These are phyloP conservation scores for Centropus bengalensis DNA, from an alignment of 2,113 vertebrate species.

Conservation along the genomic window DNA sequence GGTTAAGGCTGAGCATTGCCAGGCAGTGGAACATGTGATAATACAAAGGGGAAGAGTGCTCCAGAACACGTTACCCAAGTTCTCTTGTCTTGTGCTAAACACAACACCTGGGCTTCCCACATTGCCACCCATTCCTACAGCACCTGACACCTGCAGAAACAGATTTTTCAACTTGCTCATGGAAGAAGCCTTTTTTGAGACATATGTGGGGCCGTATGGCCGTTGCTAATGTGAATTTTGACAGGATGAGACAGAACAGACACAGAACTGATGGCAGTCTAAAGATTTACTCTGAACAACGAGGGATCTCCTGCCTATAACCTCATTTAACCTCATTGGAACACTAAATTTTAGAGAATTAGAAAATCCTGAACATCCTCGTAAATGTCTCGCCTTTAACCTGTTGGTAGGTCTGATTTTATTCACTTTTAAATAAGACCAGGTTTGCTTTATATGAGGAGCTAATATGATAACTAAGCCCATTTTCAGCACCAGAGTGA, in stretches of 20 bases:
- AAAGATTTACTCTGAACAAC: neutral
- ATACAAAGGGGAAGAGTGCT: neutral
- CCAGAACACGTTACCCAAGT: neutral
- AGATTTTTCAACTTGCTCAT: neutral
- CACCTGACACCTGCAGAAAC: neutral
- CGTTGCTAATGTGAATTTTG: neutral
- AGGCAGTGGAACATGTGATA: neutral
- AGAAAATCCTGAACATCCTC: neutral
- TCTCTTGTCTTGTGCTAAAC: neutral
- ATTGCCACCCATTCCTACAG: neutral
- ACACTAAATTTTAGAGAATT: neutral
- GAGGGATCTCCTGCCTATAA: neutral
- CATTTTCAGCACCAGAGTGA: constrained; percentile 70
- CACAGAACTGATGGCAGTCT: neutral
- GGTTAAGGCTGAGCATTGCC: neutral
- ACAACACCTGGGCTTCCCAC: neutral
- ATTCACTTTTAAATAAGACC: constrained; percentile 64
- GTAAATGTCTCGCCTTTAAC: neutral
- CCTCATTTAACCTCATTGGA: neutral
- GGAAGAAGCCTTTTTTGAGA: neutral
- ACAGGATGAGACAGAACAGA: neutral
- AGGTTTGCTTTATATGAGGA: constrained; percentile 69
- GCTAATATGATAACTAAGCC: constrained; percentile 72
- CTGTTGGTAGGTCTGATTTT: constrained; percentile 36
- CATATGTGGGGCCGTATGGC: neutral